Base-by-base conservation (phyloP, 2,113 vertebrate genomes). In the Archilochus colubris region DNA sequence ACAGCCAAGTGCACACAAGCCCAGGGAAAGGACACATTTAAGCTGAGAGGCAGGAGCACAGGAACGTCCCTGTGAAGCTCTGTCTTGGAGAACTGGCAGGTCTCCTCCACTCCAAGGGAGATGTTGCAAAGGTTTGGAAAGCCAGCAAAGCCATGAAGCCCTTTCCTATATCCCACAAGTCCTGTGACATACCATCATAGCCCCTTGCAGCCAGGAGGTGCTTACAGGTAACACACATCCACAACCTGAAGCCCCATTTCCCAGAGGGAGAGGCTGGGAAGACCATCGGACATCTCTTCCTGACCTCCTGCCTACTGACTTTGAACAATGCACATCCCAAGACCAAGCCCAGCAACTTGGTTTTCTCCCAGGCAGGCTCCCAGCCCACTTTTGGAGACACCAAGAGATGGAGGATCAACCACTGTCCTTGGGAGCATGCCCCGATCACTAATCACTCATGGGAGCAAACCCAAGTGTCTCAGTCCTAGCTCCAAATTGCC, bases 331-430 rank as follows among this genome's bases (percentile, higher is more conserved):
- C 50, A 55, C 53, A 93, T 58, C 64, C 67, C 57, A 3, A 88
- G 66, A 93, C 43, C 1, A 5, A 90, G 61, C 16, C 68, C 48
- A 83, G 48, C 33, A 78, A 59, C 48, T 50, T 67, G 63, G 16
- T 83, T 93, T 93, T 50, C 72, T 88, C 88, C 76, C 72, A 85
- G 40, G 46, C 7, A 1, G 51, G 68, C 75, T 95, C 75, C 86
- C 63, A 83, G 76, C 38, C 73, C 15, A 2, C 43, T 92, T 86
- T 44, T 64, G 66, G 80, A 94, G 88, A 93, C 73, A 84, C 75
- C 89, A 92, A 84, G 91, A 90, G 80, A 84, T 54, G 48, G 23
- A 94, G 33, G 54, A 88, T 70, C 82, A 91, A 95, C 90, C 75
- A 3, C 82, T 90, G 80, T 50, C 80, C 88, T 86, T 94, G 95